Base-by-base conservation (phyloP, 2,113 vertebrate species). In the Solea solea region DNA sequence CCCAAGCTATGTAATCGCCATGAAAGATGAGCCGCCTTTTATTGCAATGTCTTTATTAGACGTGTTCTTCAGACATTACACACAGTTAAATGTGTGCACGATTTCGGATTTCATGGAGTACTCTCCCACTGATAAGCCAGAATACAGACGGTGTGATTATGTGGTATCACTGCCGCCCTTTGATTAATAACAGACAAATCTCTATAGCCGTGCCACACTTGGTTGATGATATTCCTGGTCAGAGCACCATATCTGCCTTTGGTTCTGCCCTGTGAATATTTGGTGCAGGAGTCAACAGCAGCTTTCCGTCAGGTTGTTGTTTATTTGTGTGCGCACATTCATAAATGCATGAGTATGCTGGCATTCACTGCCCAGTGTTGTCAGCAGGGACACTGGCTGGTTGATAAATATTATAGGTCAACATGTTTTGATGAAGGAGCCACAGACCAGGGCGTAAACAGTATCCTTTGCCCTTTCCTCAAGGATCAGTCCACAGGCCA, bases 381-480 rank as follows among this genome's bases (percentile, higher is more conserved):
- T 86, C 79, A 62, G 69, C 71, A 40, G 82, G 82, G 85, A 85
- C 69, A 42, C 71, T 28, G 72, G 40, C 74, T 81, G 81, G 58
- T 69, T 89, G 87, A 90, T 91, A 84, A 88, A 86, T 85, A 88
- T 87, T 84, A 89, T 87, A 89, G 86, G 89, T 89, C 83, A 86
- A 74, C 79, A 78, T 86, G 81, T 89, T 91, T 80, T 79, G 74
- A 91, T 76, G 85, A 88, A 84, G 81, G 79, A 81, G 69, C 73
- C 49, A 16, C 41, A 78, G 80, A 83, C 68, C 44, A 72, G 57
- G 66, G 80, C 54, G 52, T 72, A 86, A 84, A 76, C 84, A 80
- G 50, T 55, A 46, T 75, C 56, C 76, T 70, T 58, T 14, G 54
- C 61, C 61, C 62, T 60, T 80, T 81, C 61, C 82, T 69, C 69